Evolutionary conservation across 1,140 invertebrate species (phyloP), one percentile per base, ranked within the genome.

Genomic region (Polyergus mexicanus): DNA sequence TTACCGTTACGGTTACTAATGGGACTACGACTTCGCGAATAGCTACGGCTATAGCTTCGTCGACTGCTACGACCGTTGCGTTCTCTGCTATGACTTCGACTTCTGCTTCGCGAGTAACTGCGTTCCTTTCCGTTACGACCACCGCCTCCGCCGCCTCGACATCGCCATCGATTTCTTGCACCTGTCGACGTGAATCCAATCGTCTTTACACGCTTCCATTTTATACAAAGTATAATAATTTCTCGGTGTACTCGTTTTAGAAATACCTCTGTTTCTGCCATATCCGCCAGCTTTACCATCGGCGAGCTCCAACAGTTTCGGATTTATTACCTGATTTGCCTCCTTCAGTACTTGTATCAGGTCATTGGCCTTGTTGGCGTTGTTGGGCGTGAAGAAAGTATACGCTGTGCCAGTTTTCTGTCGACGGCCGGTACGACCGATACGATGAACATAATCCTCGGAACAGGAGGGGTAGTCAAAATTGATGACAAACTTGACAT

Each of bases 401-500:
- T 99, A 99, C 0, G 99, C 99, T 1, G 99, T 99, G 78, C 99
- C 99, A 47, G 98, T 98, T 94, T 98, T 98, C 91, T 98, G 97
- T 58, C 98, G 98, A 85, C 99, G 96, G 71, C 98, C 99, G 63
- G 99, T 99, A 92, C 99, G 97, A 75, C 99, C 99, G 94, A 99
- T 99, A 85, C 99, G 97, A 95, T 99, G 99, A 56, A 99, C 98
- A 95, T 99, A 99, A 96, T 99, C 99, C 96, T 99, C 99, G 56
- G 99, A 99, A 94, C 98, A 98, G 91, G 98, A 99, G 22, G 99
- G 99, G 96, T 99, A 99, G 95, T 99, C 99, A 96, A 98, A 99
- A 96, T 99, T 99, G 93, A 99, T 99, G 58, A 99, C 99, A 96
- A 99, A 99, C 95, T 99, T 99, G 80, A 99, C 99, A 96, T 99